A percentile compares a stretch with the other conserved stretches of the same genome.
Evolutionary conservation across 64 coral and sea anemone genomes (phyloP).

Genomic region (Exaiptasia diaphana): DNA sequence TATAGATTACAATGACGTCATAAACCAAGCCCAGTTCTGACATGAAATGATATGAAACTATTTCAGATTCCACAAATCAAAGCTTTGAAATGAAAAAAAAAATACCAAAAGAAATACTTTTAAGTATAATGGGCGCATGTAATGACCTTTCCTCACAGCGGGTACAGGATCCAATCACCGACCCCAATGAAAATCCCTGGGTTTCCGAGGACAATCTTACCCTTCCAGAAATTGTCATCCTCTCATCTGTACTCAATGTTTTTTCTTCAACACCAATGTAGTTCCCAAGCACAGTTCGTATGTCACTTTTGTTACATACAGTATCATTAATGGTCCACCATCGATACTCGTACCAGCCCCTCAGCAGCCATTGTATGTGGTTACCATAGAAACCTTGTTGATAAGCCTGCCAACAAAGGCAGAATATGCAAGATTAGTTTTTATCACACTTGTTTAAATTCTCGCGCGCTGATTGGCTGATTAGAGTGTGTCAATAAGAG

Average conservation of each 20-base stretch:
- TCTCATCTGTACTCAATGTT: not conserved
- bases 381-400: constrained; percentile 7
- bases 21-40: too few relatives aligned
- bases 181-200: not conserved
- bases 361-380: constrained; percentile 45
- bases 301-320: constrained; percentile 16
- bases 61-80: too few relatives aligned
- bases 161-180: not conserved
- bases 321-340: not conserved
- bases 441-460: not conserved
- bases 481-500: not conserved
- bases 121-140: too few relatives aligned
- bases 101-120: too few relatives aligned
- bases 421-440: not conserved
- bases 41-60: too few relatives aligned
- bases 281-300: constrained; percentile 10
- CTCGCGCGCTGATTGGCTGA: not conserved
- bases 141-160: too few relatives aligned
- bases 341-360: constrained; percentile 41
- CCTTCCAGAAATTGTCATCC: constrained; percentile 43
- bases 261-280: constrained; percentile 37
- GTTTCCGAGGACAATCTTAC: not conserved
- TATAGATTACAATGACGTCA: too few relatives aligned
- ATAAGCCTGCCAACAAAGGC: constrained; percentile 18
- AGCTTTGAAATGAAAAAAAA: too few relatives aligned